Conservation (phyloP, 1,140 invertebrate genomes). For the Nephila pilipes region DNA sequence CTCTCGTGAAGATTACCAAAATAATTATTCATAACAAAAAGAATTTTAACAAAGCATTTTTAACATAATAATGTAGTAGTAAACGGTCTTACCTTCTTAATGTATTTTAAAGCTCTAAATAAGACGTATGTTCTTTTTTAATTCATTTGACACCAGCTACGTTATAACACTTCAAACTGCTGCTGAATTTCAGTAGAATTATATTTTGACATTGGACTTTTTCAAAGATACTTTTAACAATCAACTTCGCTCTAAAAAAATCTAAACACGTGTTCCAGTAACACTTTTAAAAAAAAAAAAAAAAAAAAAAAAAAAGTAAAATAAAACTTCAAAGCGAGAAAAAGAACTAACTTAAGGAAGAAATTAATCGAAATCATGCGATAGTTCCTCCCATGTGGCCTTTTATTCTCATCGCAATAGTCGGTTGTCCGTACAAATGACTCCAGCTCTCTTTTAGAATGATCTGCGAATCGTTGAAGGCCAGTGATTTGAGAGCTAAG, state of each 20-base stretch:
- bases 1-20: no score
- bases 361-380: slow-evolving; percentile 13
- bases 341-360: not conserved
- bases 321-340: not conserved
- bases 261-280: not conserved
- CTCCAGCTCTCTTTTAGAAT: slow-evolving; percentile 21
- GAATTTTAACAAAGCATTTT: no score
- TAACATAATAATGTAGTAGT: no score
- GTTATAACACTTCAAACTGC: no score
- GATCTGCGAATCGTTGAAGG: slow-evolving; percentile 33
- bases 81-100: no score
- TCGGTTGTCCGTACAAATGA: slow-evolving; percentile 63
- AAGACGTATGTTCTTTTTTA: no score
- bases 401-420: slow-evolving; percentile 49
- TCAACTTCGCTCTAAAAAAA: not conserved
- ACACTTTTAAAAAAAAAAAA: not conserved
- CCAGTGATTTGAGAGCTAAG: slow-evolving; percentile 53
- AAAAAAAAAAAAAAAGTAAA: not conserved
- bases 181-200: not conserved
- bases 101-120: no score
- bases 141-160: no score
- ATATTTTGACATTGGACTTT: not conserved
- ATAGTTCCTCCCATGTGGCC: not conserved
- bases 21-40: no score
- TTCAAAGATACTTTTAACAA: not conserved